phyloP scores from a whole-genome alignment of 2,888 invertebrate genomes.

The Calameuta filiformis region DNA sequence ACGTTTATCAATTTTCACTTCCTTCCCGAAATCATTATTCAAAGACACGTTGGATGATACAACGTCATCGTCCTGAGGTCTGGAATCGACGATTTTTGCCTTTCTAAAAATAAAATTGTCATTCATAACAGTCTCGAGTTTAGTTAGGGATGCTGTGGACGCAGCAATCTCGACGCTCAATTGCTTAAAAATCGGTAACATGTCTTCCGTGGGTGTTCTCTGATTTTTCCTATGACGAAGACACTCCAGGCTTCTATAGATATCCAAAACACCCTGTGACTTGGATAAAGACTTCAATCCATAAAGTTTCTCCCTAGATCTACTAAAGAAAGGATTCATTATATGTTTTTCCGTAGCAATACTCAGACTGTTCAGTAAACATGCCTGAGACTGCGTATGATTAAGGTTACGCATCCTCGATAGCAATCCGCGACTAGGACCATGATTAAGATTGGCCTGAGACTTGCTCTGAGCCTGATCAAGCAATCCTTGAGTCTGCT shows the following conservation, averaged over 20 bases:
- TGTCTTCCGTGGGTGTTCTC: constrained; percentile 53
- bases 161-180: constrained; percentile 41
- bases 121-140: not conserved
- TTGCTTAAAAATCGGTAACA: constrained; percentile 52
- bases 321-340: constrained; percentile 55
- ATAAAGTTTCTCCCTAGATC: constrained; percentile 67
- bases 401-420: constrained; percentile 58
- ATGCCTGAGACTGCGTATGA: constrained; percentile 64
- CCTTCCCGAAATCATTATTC: not conserved
- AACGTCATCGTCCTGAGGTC: not conserved
- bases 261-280: constrained; percentile 67
- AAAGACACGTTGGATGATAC: not conserved
- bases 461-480: constrained; percentile 59
- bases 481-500: constrained; percentile 61
- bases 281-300: constrained; percentile 66
- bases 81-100: not conserved
- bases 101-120: not conserved
- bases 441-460: constrained; percentile 51
- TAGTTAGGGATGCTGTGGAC: constrained; percentile 13
- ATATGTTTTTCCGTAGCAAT: constrained; percentile 3
- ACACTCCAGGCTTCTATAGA: constrained; percentile 63
- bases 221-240: constrained; percentile 52
- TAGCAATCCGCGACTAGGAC: constrained; percentile 50
- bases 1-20: not conserved
- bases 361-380: constrained; percentile 45